Conservation (phyloP, 37 sponge, comb jelly and placozoan genomes). For the Halichondria panicea region DNA sequence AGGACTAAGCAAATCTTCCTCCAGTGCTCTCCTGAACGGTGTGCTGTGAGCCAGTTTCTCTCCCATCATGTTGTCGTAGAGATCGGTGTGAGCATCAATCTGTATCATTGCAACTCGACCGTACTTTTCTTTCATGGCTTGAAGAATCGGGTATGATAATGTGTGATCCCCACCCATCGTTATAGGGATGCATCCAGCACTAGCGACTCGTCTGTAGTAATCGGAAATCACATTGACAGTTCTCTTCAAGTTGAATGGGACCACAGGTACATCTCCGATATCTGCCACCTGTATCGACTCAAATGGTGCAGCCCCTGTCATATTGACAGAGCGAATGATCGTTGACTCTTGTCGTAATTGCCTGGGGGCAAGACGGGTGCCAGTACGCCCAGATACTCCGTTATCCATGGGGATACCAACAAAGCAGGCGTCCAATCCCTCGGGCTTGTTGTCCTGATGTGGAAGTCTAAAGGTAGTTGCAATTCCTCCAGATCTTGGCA, state of each 20-base stretch:
- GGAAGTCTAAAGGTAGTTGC: constrained; percentile 51
- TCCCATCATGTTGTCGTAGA: constrained; percentile 25
- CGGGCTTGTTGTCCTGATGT: not conserved
- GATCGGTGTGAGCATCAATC: constrained; percentile 68
- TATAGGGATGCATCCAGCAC: constrained; percentile 35
- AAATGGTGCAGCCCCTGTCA: constrained; percentile 51
- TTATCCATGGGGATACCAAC: constrained; percentile 62
- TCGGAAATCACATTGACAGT: constrained; percentile 34
- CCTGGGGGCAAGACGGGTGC: constrained; percentile 46
- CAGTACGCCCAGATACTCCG: constrained; percentile 39
- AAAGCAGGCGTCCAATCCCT: constrained; percentile 48
- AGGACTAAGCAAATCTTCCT: constrained; percentile 55
- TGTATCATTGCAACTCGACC: constrained; percentile 62
- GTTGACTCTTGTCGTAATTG: constrained; percentile 48
- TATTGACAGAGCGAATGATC: constrained; percentile 15
- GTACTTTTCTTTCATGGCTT: constrained; percentile 42
- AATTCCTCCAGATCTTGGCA: constrained; percentile 39
- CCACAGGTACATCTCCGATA: constrained; percentile 56
- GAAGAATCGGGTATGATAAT: constrained; percentile 48
- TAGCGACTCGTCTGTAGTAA: constrained; percentile 17
- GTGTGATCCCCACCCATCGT: constrained; percentile 66
- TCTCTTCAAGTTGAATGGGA: constrained; percentile 33
- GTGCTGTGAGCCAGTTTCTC: constrained; percentile 56
- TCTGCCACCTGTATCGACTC: constrained; percentile 60
- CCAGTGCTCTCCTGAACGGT: constrained; percentile 59